These are phyloP conservation scores for Invenusta paracnida DNA, from an alignment of 2,888 invertebrate species.

Conservation along the genomic window DNA sequence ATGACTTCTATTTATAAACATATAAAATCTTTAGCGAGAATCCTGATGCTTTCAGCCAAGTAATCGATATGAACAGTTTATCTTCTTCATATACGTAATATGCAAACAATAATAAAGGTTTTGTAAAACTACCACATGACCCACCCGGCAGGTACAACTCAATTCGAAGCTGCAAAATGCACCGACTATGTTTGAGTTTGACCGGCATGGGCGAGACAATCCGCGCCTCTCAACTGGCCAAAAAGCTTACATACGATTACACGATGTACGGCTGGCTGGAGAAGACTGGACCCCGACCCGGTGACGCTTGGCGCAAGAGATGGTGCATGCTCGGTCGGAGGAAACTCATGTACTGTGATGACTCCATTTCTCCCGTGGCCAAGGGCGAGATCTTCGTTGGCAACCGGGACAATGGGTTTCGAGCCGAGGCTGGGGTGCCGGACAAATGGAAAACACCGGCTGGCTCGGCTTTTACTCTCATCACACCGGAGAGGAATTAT, in stretches of 20 bases:
- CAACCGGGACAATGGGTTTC: constrained; percentile 69
- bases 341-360: constrained; percentile 86
- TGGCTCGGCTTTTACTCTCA: background rate
- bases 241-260: constrained; percentile 75
- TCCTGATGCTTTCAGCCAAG: no score
- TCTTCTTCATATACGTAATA: no score
- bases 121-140: no score
- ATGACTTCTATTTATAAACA: no score
- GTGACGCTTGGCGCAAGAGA: constrained; percentile 75
- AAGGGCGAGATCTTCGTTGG: constrained; percentile 85
- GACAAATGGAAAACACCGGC: background rate
- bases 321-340: constrained; percentile 84
- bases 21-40: no score
- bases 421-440: constrained; percentile 64
- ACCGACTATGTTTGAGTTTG: constrained; percentile 76
- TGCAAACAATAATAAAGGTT: no score
- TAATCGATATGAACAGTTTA: no score
- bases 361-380: constrained; percentile 70
- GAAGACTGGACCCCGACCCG: constrained; percentile 78
- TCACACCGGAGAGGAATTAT: constrained; percentile 34
- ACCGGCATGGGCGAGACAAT: constrained; percentile 63
- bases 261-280: constrained; percentile 78
- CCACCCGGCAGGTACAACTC: constrained; percentile 65
- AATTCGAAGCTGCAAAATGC: constrained; percentile 77
- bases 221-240: constrained; percentile 63